A percentile compares a stretch with the other conserved stretches of the same genome.
phyloP scores from a whole-genome alignment of 2,113 vertebrate genomes.

The Electrona antarctica region DNA sequence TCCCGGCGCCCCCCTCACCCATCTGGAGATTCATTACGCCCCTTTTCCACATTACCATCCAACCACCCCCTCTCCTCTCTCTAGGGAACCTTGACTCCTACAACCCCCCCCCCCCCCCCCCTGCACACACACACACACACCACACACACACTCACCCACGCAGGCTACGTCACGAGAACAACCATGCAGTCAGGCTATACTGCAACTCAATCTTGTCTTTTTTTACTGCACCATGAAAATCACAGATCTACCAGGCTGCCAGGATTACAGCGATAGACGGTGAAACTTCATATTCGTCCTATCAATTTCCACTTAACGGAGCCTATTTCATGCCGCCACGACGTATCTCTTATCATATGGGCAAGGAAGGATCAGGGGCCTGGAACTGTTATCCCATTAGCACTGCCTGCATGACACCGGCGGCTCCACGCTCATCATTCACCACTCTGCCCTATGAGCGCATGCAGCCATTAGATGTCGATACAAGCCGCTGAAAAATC shows the following conservation, averaged over 20 bases:
- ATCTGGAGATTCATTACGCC: conserved; percentile 74
- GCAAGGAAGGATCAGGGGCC: conserved; percentile 27
- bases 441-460: conserved; percentile 50
- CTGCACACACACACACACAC: background rate
- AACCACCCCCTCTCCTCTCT: conserved; percentile 35
- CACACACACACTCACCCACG: conserved; percentile 16
- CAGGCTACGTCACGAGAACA: conserved; percentile 32
- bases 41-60: conserved; percentile 64
- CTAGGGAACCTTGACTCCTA: conserved; percentile 69
- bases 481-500: conserved; percentile 67
- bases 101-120: conserved; percentile 40
- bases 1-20: conserved; percentile 51
- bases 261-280: conserved; percentile 47
- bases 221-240: conserved; percentile 52
- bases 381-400: conserved; percentile 48
- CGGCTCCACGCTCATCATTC: conserved; percentile 58
- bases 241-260: conserved; percentile 13
- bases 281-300: conserved; percentile 27
- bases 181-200: conserved; percentile 24
- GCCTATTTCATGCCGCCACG: conserved; percentile 13
- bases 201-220: conserved; percentile 43
- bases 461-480: conserved; percentile 65
- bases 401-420: conserved; percentile 53
- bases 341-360: conserved; percentile 46
- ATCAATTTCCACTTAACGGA: conserved; percentile 37